These are phyloP conservation scores for Centropristis striata DNA, from an alignment of 2,113 vertebrate genomes.

Conservation along the genomic window DNA sequence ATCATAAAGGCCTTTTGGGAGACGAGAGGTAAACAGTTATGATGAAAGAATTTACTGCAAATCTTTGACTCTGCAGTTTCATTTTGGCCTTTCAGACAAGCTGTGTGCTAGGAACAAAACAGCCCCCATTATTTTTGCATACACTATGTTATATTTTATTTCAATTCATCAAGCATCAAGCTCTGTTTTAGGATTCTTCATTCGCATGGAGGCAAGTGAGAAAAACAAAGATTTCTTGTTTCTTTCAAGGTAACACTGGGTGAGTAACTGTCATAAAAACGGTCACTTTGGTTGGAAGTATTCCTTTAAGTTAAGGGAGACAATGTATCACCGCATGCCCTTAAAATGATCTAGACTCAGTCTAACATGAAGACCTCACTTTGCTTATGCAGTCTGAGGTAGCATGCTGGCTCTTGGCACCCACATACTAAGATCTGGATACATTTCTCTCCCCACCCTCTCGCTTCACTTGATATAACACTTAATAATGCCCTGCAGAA, in stretches of 20 bases:
- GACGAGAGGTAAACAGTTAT: neutral
- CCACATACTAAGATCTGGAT: slow-evolving; percentile 47
- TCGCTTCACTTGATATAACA: neutral
- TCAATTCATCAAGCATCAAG: no score
- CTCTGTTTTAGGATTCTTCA: no score
- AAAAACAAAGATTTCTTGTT: no score
- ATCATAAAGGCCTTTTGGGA: slow-evolving; percentile 93
- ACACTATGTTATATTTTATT: neutral
- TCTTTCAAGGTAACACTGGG: no score
- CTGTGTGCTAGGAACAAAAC: neutral
- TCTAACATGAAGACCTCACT: neutral
- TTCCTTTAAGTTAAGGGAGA: neutral
- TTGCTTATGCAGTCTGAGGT: slow-evolving; percentile 6
- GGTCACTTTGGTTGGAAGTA: no score
- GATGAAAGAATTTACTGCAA: neutral
- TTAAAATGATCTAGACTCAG: neutral
- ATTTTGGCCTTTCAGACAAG: neutral
- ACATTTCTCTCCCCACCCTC: slow-evolving; percentile 7
- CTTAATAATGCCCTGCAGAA: slow-evolving; percentile 28
- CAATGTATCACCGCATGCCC: neutral
- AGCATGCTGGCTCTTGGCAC: slow-evolving; percentile 30
- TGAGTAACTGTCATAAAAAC: no score
- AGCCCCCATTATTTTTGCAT: neutral
- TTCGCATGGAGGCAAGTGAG: no score
- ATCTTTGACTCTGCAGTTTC: neutral